These are phyloP conservation scores for Euzetes globulus DNA, from an alignment of 2,888 invertebrate genomes.

Conservation along the genomic window DNA sequence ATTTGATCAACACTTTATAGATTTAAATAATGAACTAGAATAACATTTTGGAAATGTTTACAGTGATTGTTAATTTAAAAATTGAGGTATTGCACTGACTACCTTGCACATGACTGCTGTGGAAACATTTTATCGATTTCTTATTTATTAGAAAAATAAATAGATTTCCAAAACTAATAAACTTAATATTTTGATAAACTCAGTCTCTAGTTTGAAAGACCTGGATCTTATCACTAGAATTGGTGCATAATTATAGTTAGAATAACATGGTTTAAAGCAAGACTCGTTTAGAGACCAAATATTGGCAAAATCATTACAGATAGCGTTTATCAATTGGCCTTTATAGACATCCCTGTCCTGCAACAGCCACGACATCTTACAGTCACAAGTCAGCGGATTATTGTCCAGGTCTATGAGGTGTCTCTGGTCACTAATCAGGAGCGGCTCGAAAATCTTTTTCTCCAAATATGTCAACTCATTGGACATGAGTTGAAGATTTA, in stretches of 20 bases:
- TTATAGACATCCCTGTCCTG: conserved; percentile 5
- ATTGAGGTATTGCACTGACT: no score
- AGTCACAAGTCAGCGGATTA: conserved; percentile 32
- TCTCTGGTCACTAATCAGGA: conserved; percentile 3
- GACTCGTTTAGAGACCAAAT: conserved; percentile 30
- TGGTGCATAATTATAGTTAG: conserved; percentile 10
- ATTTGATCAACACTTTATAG: no score
- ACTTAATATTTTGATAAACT: not conserved
- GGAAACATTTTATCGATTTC: no score
- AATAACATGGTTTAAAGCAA: not conserved
- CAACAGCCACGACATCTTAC: conserved; percentile 22
- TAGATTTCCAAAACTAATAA: not conserved
- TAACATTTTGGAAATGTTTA: no score
- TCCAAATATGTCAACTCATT: conserved; percentile 26
- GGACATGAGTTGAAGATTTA: conserved; percentile 12
- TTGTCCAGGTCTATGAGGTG: conserved; percentile 24
- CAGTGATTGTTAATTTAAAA: no score
- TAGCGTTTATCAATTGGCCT: conserved; percentile 17
- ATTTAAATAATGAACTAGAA: no score
- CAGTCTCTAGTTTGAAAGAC: not conserved
- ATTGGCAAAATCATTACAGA: conserved; percentile 23
- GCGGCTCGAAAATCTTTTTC: not conserved
- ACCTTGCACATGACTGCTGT: no score
- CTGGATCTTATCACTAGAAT: conserved; percentile 1
- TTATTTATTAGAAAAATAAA: not conserved